phyloP scores from a whole-genome alignment of 2,888 invertebrate genomes.

The Monochamus alternatus region DNA sequence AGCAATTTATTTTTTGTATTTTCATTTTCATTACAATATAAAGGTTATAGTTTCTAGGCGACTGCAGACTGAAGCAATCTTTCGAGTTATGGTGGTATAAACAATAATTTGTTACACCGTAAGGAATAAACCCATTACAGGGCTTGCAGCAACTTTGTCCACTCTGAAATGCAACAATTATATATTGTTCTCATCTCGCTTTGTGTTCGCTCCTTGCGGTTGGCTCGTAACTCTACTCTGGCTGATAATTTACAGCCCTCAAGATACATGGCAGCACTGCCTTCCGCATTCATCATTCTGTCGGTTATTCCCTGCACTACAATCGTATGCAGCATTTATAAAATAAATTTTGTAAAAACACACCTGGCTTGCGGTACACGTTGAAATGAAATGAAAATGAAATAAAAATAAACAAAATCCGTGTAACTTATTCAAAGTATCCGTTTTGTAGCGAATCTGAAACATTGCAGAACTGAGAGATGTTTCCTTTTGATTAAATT shows the following conservation, averaged over 20 bases:
- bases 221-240: slow-evolving; percentile 35
- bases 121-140: slow-evolving; percentile 10
- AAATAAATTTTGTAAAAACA: slow-evolving; percentile 29
- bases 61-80: not conserved
- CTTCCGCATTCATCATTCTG: slow-evolving; percentile 43
- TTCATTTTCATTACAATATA: too few species aligned
- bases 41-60: not conserved
- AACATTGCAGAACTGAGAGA: too few species aligned
- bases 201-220: slow-evolving; percentile 36
- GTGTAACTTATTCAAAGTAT: too few species aligned
- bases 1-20: too few species aligned
- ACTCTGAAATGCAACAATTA: slow-evolving; percentile 32
- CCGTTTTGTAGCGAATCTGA: too few species aligned
- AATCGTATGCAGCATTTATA: slow-evolving; percentile 29
- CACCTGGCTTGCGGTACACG: not conserved
- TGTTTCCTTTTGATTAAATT: too few species aligned
- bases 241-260: slow-evolving; percentile 43
- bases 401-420: too few species aligned
- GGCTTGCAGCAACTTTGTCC: slow-evolving; percentile 27
- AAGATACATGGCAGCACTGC: slow-evolving; percentile 38
- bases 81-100: not conserved
- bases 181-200: slow-evolving; percentile 31
- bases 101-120: slow-evolving; percentile 19
- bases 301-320: slow-evolving; percentile 41
- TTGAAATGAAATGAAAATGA: too few species aligned